Base-by-base conservation (phyloP, 2,113 vertebrate genomes). In the Lamprologus speciosus region DNA sequence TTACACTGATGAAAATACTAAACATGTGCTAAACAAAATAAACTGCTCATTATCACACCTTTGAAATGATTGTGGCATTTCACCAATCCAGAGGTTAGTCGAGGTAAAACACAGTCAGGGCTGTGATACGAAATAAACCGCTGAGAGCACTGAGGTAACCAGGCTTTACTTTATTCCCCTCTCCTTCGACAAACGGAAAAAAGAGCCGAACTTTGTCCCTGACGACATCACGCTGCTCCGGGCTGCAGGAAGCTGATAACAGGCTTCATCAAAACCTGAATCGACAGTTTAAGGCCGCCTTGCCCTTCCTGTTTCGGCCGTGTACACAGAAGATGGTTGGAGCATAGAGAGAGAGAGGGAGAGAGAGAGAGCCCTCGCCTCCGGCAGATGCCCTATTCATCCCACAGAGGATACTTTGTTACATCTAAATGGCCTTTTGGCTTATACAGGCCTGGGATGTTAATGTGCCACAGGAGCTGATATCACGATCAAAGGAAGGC, bases 381-480 rank as follows among this genome's bases (percentile, higher is more conserved):
- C 93, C 94, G 92, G 94, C 95, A 96, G 94, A 96, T 96, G 95
- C 94, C 89, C 94, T 73, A 94, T 95, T 96, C 95, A 95, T 93
- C 88, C 94, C 95, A 96, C 94, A 96, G 95, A 96, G 95, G 94
- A 95, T 88, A 96, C 95, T 96, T 96, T 96, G 95, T 96, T 96
- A 93, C 87, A 91, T 95, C 91, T 93, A 94, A 95, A 95, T 94
- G 93, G 94, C 90, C 93, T 89, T 93, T 94, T 94, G 90, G 90
- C 86, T 93, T 70, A 31, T 83, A 60, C 93, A 92, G 90, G 93
- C 92, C 93, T 89, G 85, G 95, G 94, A 95, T 95, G 95, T 94
- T 95, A 95, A 96, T 96, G 93, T 94, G 94, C 78, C 94, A 85
- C 91, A 89, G 92, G 91, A 94, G 93, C 91, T 86, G 92, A 87